Conservation (phyloP, 2,888 invertebrate species). For the Acronicta aceris region DNA sequence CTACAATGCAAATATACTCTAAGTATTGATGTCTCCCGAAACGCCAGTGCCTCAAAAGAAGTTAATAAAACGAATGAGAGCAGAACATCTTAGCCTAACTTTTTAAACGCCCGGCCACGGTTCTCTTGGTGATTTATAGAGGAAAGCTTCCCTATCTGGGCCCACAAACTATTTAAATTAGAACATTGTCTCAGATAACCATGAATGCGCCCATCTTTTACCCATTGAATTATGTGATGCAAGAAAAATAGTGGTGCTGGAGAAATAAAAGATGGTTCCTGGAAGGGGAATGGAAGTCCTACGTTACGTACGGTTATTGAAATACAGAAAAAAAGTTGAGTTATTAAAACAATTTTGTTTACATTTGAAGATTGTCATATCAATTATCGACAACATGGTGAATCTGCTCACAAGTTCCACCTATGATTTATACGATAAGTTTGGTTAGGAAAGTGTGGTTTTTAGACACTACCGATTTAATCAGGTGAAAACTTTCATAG, state of each 20-base stretch:
- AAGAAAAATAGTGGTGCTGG: conserved; percentile 22
- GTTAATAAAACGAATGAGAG: conserved; percentile 66
- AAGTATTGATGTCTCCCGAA: not conserved
- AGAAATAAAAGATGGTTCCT: conserved; percentile 10
- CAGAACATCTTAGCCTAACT: conserved; percentile 72
- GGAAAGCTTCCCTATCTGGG: conserved; percentile 60
- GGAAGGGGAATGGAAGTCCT: not conserved
- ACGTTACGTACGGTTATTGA: not conserved
- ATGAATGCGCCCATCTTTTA: conserved; percentile 62
- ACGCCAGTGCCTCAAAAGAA: conserved; percentile 38
- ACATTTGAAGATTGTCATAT: no score
- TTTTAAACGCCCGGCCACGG: conserved; percentile 71
- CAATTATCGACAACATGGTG: no score
- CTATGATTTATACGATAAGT: no score
- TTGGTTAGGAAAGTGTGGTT: no score
- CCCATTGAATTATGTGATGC: conserved; percentile 69
- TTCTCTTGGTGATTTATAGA: conserved; percentile 65
- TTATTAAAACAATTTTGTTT: no score
- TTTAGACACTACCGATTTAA: no score
- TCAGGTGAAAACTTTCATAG: no score
- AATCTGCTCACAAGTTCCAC: no score
- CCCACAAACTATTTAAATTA: conserved; percentile 81
- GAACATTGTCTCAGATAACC: conserved; percentile 77
- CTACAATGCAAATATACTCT: not conserved
- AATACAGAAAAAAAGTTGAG: no score